Evolutionary conservation across 2,797 vertebrate species (phyloP).

Genomic region (Peromyscus aztecus): DNA sequence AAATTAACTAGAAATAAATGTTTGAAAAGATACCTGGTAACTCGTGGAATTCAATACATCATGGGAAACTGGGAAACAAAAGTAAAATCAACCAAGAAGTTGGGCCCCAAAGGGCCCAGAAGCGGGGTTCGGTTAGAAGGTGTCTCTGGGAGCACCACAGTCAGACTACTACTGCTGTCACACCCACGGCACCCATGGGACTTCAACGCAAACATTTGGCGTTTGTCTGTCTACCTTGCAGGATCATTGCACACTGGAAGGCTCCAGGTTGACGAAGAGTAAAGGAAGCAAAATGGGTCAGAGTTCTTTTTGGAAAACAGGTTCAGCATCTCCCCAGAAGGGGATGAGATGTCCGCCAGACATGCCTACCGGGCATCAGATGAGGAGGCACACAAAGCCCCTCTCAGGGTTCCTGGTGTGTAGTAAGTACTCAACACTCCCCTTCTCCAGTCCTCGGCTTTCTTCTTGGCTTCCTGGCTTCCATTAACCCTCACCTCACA

Average conservation of each 20-base stretch:
- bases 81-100: neutral
- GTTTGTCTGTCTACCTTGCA: neutral
- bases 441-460: neutral
- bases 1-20: neutral
- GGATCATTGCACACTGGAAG: neutral
- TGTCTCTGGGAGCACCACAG: neutral
- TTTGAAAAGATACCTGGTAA: neutral
- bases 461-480: neutral
- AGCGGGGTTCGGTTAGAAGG: neutral
- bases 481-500: neutral
- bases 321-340: neutral
- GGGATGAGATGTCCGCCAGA: neutral
- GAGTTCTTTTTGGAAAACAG: neutral
- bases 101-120: neutral
- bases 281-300: neutral
- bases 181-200: too few relatives aligned
- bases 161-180: neutral
- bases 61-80: neutral
- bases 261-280: neutral
- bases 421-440: neutral
- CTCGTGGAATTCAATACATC: neutral
- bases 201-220: neutral
- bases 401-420: neutral
- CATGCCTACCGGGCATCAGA: neutral
- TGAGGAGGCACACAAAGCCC: neutral